Conservation (phyloP, 53 echinoderm and acorn worm genomes). For the Hippasteria phrygiana region DNA sequence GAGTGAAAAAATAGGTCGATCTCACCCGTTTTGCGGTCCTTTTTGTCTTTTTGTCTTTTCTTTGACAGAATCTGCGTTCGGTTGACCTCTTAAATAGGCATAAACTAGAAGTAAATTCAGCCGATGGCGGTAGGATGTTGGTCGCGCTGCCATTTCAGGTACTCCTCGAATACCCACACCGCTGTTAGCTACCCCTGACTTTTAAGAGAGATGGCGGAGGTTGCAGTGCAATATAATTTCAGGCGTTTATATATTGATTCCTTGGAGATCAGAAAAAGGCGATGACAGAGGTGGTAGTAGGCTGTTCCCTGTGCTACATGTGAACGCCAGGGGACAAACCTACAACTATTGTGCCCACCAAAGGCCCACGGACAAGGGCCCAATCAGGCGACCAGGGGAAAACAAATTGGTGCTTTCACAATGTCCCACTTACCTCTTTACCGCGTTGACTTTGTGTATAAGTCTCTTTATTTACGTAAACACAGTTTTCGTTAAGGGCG, state of each 20-base stretch:
- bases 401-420: no score
- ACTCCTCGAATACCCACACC: neutral
- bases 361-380: no score
- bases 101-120: constrained; percentile 29
- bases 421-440: no score
- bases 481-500: neutral
- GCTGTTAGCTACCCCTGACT: constrained; percentile 36
- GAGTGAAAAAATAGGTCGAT: constrained; percentile 26
- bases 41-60: neutral
- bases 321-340: no score
- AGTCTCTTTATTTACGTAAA: neutral
- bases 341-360: no score
- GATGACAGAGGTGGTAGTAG: neutral
- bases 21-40: neutral
- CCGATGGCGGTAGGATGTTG: neutral
- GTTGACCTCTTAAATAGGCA: constrained; percentile 37
- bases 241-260: constrained; percentile 50
- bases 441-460: no score
- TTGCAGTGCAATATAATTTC: constrained; percentile 18
- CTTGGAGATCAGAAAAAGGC: constrained; percentile 38
- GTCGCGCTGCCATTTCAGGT: constrained; percentile 1
- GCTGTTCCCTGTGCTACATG: neutral
- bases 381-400: no score
- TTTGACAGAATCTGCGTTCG: constrained; percentile 3
- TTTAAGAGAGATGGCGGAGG: constrained; percentile 13